Evolutionary conservation across 2,113 vertebrate genomes (phyloP).

Genomic region (Butastur rufipennis): DNA sequence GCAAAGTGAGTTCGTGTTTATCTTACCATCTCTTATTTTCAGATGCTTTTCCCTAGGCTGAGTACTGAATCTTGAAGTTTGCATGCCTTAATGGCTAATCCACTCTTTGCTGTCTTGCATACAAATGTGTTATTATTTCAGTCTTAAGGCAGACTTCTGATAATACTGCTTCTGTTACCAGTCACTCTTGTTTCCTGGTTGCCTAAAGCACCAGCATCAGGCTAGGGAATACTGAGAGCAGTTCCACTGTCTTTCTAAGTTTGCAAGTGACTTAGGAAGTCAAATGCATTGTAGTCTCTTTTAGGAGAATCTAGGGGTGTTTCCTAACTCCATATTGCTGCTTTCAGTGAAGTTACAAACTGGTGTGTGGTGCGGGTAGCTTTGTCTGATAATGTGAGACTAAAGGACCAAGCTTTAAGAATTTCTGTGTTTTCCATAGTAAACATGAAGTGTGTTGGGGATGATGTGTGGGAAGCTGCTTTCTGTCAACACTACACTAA

Average conservation of each 20-base stretch:
- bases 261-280: neutral
- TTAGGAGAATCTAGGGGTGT: neutral
- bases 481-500: neutral
- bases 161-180: neutral
- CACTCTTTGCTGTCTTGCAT: neutral
- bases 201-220: neutral
- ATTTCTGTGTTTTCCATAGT: neutral
- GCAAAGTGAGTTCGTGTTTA: neutral
- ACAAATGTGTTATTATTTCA: neutral
- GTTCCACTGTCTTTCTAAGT: neutral
- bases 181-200: neutral
- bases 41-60: neutral
- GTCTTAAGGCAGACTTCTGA: neutral
- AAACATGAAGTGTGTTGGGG: neutral
- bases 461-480: neutral
- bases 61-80: neutral
- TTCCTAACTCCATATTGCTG: neutral
- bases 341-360: neutral
- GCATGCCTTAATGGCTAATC: neutral
- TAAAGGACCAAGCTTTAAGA: neutral
- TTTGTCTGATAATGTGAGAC: neutral
- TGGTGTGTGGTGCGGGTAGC: neutral
- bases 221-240: neutral
- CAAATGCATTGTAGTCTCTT: neutral
- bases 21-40: neutral